Percentiles rank a stretch among this genome's conserved stretches.
These are phyloP conservation scores for Drosophila persimilis DNA, from an alignment of 1,140 invertebrate genomes.

Conservation along the genomic window DNA sequence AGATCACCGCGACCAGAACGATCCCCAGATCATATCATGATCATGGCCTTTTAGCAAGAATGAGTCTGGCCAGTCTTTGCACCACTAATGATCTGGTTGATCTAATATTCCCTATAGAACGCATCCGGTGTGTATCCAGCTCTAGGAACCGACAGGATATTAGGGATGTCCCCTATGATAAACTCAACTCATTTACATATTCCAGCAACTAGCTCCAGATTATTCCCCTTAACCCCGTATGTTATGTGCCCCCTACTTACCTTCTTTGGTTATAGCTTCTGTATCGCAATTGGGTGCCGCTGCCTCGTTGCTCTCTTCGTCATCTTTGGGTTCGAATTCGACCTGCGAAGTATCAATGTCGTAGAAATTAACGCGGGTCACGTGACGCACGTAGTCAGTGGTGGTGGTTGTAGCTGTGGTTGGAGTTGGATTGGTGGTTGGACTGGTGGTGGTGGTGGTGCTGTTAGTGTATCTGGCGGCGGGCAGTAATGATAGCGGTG, in stretches of 20 bases:
- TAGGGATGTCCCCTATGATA: no score
- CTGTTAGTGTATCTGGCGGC: constrained; percentile 46
- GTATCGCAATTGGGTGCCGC: constrained; percentile 70
- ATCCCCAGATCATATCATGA: neutral
- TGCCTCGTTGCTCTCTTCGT: constrained; percentile 71
- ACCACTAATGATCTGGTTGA: no score
- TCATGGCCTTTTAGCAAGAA: no score
- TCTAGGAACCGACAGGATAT: no score
- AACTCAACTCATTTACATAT: no score
- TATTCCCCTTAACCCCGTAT: no score
- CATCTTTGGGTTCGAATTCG: constrained; percentile 80
- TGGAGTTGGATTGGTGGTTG: constrained; percentile 12
- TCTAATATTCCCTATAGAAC: no score
- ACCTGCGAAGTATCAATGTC: constrained; percentile 83
- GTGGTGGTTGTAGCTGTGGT: constrained; percentile 38
- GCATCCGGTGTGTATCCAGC: no score
- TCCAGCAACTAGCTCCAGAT: no score
- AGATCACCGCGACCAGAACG: constrained; percentile 15
- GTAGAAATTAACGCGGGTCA: constrained; percentile 83
- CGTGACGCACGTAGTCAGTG: constrained; percentile 81
- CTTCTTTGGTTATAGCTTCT: constrained; percentile 83
- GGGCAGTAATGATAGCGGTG: constrained; percentile 22
- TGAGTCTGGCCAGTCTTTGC: no score
- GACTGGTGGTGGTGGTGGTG: neutral
- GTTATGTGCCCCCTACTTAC: constrained; percentile 49